Evolutionary conservation across 2,113 vertebrate genomes (phyloP).

Genomic region (Nesoenas mayeri): DNA sequence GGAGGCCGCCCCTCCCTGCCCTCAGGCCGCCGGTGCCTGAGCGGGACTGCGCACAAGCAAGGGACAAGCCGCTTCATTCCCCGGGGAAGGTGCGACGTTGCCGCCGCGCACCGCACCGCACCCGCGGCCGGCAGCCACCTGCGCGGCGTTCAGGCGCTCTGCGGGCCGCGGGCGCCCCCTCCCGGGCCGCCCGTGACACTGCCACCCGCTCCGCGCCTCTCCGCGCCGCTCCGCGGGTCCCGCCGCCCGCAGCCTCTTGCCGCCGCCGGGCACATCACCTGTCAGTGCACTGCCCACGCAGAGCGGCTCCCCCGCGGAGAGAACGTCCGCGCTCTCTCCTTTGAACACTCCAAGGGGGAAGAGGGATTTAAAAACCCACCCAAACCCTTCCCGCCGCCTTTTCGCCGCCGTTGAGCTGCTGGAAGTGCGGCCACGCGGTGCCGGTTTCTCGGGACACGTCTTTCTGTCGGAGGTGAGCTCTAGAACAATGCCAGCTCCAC

Average conservation of each 20-base stretch:
- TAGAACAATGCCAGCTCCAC: not conserved
- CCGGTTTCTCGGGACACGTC: not conserved
- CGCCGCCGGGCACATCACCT: not conserved
- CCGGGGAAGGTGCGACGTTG: not conserved
- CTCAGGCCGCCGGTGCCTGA: no score
- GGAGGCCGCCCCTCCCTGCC: not conserved
- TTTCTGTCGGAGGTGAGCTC: not conserved
- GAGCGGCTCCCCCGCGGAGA: not conserved
- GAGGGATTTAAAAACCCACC: accelerated
- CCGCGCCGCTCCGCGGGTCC: not conserved
- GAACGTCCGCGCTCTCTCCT: no score
- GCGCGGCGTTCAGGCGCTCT: not conserved
- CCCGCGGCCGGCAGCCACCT: not conserved
- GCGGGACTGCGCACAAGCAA: not conserved
- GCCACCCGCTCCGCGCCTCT: not conserved
- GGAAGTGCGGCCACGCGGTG: not conserved
- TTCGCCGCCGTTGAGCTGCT: not conserved
- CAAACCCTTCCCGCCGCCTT: no score
- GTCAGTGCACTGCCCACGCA: not conserved
- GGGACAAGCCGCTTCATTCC: not conserved
- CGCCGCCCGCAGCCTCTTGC: not conserved
- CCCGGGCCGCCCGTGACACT: not conserved
- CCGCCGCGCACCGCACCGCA: accelerated
- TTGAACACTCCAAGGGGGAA: not conserved
- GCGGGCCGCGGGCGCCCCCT: constrained; percentile 61